phyloP scores from a whole-genome alignment of 2,888 invertebrate genomes.

The Gastracanthus pulcherrimus region DNA sequence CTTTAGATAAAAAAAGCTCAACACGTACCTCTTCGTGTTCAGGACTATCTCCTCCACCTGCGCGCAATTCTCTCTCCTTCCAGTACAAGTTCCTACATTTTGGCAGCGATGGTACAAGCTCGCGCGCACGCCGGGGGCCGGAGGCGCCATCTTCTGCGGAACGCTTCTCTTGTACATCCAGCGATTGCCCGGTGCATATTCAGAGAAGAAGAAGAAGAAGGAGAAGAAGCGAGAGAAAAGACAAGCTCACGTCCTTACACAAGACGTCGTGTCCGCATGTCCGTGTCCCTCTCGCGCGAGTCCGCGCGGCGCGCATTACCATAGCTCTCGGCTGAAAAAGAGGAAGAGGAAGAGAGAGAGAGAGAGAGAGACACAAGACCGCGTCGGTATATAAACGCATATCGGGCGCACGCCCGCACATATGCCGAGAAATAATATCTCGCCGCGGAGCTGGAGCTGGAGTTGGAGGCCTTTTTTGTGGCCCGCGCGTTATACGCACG shows the following conservation, averaged over 20 bases:
- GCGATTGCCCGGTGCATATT: slow-evolving; percentile 56
- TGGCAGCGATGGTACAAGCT: slow-evolving; percentile 65
- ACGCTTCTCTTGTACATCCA: slow-evolving; percentile 70
- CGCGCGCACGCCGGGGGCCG: slow-evolving; percentile 67
- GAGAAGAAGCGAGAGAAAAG: not conserved
- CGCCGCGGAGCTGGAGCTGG: slow-evolving; percentile 57
- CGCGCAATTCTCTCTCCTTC: not conserved
- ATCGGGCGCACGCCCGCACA: slow-evolving; percentile 58
- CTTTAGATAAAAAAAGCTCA: too few species aligned
- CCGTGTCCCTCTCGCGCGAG: slow-evolving; percentile 69
- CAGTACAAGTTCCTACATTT: too few species aligned
- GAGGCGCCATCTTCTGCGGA: slow-evolving; percentile 73
- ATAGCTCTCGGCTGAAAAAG: slow-evolving; percentile 44
- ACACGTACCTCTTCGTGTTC: too few species aligned
- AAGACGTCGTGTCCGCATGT: slow-evolving; percentile 61
- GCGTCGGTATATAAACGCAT: slow-evolving; percentile 43
- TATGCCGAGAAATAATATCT: slow-evolving; percentile 65
- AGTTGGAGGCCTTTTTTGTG: slow-evolving; percentile 65
- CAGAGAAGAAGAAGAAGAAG: slow-evolving; percentile 3
- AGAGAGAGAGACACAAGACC: not conserved
- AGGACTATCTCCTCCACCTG: slow-evolving; percentile 31
- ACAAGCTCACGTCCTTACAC: slow-evolving; percentile 31
- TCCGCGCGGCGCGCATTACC: slow-evolving; percentile 44
- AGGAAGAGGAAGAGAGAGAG: too few species aligned
- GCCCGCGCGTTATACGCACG: slow-evolving; percentile 33